Base-by-base conservation (phyloP, 2,888 invertebrate species). In the Criorhina ranunculi region DNA sequence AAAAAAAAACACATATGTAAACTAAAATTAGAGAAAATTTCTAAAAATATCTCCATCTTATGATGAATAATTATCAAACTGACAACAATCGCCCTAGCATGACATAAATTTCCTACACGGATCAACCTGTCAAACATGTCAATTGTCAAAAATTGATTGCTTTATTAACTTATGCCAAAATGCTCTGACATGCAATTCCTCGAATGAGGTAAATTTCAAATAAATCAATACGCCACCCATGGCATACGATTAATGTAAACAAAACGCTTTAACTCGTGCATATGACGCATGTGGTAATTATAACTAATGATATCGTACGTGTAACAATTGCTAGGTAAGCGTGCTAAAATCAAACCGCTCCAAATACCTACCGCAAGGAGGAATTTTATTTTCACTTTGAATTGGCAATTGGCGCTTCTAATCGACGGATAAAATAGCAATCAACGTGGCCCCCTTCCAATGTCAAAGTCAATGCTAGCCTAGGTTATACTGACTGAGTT, bases 391-490 rank as follows among this genome's bases (percentile, higher is more conserved):
- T 73, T 51, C 60, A 40, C 31, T 40, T 15, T 33, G 8, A 62
- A 51, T 64, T 46, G 64, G 64, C 75, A 75, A 75, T 75, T 75
- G 75, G 66, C 57, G 55, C 55, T 57, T 53, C 19, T 57, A 66
- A 75, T 66, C 66, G 75, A 55, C 57, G 24, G 15, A 55, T 66
- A 57, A 75, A 59, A 75, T 57, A 66, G 37, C 55, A 55, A 75
- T 75, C 66, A 66, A 33, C n/a, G 55, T 66, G 66, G 67, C 80
- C 66, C 44, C 67, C 67, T 67, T 55, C 75, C 55, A 69, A 57
- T 76, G 80, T 81, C 80, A 81, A 81, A 76, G 80, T 62, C 80
- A 81, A 62, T 76, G 69, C 62, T 72, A 42, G 7, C 15, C 35
- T 17, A 5, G 37, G 4, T 29, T 42, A 59, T 12, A 15, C 44